phyloP scores from a whole-genome alignment of 2,113 vertebrate genomes.

The Peromyscus californicus region DNA sequence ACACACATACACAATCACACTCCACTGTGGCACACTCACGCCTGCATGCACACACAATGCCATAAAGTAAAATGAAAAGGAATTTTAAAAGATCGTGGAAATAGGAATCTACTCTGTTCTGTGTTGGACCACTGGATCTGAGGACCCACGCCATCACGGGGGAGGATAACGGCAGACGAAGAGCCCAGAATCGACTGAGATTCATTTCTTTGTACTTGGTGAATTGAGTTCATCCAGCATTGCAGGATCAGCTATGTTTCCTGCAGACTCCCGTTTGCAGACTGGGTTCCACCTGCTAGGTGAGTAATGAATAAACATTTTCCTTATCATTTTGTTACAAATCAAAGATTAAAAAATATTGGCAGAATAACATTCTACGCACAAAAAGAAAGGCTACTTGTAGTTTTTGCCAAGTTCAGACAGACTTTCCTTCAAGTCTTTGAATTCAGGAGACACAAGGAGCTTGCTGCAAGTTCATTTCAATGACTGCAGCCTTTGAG shows the following conservation, averaged over 20 bases:
- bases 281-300: neutral
- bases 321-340: conserved; percentile 56
- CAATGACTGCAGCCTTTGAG: neutral
- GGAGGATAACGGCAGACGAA: neutral
- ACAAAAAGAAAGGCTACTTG: neutral
- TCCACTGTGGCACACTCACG: neutral
- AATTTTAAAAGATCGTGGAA: neutral
- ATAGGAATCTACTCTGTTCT: neutral
- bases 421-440: neutral
- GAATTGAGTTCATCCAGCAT: neutral
- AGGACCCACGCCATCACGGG: neutral
- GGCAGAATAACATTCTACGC: neutral
- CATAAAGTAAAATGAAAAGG: neutral
- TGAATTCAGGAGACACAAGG: conserved; percentile 34
- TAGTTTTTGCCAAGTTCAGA: neutral
- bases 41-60: too few relatives aligned
- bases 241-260: conserved; percentile 41
- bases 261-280: neutral
- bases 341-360: neutral
- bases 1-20: neutral
- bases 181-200: neutral
- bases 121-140: neutral
- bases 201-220: conserved; percentile 39
- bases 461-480: neutral
- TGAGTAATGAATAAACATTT: conserved; percentile 21